These are phyloP conservation scores for Mythimna loreyi DNA, from an alignment of 2,888 invertebrate genomes.

Conservation along the genomic window DNA sequence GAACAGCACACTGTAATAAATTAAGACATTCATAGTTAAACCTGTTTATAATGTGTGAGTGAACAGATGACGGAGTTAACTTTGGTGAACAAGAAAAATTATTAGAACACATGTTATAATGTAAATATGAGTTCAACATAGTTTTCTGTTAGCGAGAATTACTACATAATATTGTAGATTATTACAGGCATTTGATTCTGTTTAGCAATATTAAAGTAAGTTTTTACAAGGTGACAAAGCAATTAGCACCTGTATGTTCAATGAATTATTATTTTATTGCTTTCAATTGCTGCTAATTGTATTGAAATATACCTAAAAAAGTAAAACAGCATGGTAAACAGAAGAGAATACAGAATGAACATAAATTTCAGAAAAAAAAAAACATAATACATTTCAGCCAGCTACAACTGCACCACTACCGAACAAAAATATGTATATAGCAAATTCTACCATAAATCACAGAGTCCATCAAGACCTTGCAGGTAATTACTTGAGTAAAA, in stretches of 20 bases:
- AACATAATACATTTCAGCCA: slow-evolving; percentile 71
- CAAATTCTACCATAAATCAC: slow-evolving; percentile 72
- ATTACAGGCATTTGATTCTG: slow-evolving; percentile 67
- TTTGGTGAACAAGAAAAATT: slow-evolving; percentile 70
- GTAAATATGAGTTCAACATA: slow-evolving; percentile 74
- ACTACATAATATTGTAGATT: slow-evolving; percentile 67
- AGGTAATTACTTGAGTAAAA: slow-evolving; percentile 44
- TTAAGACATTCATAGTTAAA: slow-evolving; percentile 50
- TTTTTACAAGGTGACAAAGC: slow-evolving; percentile 57
- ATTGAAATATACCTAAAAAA: slow-evolving; percentile 12
- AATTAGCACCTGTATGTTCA: slow-evolving; percentile 7
- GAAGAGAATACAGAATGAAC: slow-evolving; percentile 49
- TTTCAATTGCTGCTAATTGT: background rate
- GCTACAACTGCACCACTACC: slow-evolving; percentile 85
- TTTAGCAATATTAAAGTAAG: slow-evolving; percentile 40
- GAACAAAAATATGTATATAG: slow-evolving; percentile 73
- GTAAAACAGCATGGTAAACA: slow-evolving; percentile 28
- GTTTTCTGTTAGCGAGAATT: slow-evolving; percentile 67
- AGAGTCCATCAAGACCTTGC: slow-evolving; percentile 49
- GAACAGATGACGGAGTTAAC: slow-evolving; percentile 74
- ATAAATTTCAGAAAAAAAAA: slow-evolving; percentile 47
- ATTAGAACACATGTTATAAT: slow-evolving; percentile 80
- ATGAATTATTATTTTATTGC: background rate
- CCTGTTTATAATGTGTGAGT: slow-evolving; percentile 70
- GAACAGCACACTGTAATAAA: slow-evolving; percentile 30